These are phyloP conservation scores for Araneus ventricosus DNA, from an alignment of 1,140 invertebrate species.

Conservation along the genomic window DNA sequence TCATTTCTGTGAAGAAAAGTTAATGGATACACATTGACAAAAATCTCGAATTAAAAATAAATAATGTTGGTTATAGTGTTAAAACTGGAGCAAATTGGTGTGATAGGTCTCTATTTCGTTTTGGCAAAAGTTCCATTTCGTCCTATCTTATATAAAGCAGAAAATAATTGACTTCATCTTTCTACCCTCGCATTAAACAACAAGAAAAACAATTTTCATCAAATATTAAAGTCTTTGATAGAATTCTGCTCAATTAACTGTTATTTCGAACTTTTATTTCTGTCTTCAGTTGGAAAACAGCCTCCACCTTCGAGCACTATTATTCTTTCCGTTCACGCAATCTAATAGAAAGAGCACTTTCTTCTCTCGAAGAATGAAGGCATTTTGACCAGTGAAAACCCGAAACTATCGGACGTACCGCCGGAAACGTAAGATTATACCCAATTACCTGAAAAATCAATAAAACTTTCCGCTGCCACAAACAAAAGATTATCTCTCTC, in stretches of 20 bases:
- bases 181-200: no score
- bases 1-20: no score
- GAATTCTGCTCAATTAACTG: not conserved
- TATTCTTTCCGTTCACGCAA: constrained; percentile 18
- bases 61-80: no score
- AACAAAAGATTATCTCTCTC: constrained; percentile 49
- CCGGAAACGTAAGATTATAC: constrained; percentile 28
- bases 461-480: constrained; percentile 49
- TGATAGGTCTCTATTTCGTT: no score
- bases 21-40: no score
- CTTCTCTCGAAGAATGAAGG: constrained; percentile 7
- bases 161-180: no score
- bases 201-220: not conserved
- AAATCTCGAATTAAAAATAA: no score
- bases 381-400: constrained; percentile 36
- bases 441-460: constrained; percentile 62
- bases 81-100: no score
- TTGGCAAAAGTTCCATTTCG: no score
- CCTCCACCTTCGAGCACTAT: not conserved
- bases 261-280: not conserved
- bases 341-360: constrained; percentile 10
- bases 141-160: no score
- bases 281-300: not conserved
- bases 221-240: not conserved
- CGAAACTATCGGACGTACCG: not conserved